phyloP scores from a whole-genome alignment of 2,888 invertebrate species.

The Eledone cirrhosa region DNA sequence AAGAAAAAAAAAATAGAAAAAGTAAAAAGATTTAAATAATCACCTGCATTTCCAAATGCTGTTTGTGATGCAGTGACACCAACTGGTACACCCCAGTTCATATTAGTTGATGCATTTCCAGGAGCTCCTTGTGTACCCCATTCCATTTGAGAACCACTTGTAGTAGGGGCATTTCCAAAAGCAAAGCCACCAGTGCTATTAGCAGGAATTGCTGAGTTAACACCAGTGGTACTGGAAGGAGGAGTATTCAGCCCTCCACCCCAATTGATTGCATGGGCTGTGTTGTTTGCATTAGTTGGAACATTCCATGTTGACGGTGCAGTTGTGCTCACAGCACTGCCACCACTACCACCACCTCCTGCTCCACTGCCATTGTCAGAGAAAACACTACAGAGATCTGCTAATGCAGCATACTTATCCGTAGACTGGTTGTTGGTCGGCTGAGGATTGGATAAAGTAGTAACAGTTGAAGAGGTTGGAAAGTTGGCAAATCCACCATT shows the following conservation, averaged over 20 bases:
- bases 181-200: constrained; percentile 21
- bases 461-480: background rate
- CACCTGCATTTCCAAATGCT: constrained; percentile 22
- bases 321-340: background rate
- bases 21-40: background rate
- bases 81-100: constrained; percentile 36
- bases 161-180: constrained; percentile 11
- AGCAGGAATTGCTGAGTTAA: background rate
- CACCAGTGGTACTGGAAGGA: background rate
- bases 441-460: constrained; percentile 11
- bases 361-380: constrained; percentile 2
- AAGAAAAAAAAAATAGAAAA: background rate
- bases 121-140: constrained; percentile 31
- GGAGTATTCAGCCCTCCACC: background rate
- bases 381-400: constrained; percentile 83
- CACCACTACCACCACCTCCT: background rate
- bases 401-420: constrained; percentile 93
- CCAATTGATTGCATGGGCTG: constrained; percentile 11
- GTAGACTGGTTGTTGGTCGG: constrained; percentile 40
- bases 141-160: constrained; percentile 18
- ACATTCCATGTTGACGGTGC: constrained; percentile 16
- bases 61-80: constrained; percentile 11
- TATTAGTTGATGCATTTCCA: constrained; percentile 31
- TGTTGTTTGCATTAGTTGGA: background rate
- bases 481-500: constrained; percentile 34